Evolutionary conservation across 2,888 invertebrate species (phyloP), one percentile per base, ranked within the genome.

Genomic region (Mallateleia sp.): DNA sequence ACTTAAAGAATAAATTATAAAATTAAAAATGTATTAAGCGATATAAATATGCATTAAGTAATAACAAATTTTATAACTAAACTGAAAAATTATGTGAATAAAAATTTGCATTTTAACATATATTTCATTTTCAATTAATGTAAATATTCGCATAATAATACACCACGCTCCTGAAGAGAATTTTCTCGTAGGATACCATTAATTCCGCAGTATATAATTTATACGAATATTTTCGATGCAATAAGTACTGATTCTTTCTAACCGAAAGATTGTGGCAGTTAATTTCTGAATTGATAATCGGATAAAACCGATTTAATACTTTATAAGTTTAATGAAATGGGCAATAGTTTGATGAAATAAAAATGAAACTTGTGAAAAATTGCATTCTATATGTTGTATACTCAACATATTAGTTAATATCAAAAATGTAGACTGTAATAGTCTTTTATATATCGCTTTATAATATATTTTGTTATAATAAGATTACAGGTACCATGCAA

Each of bases 201-300:
- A 34, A 58, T 38, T 60, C 20, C 38, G 15, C n/a, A 47, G 54
- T 28, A 71, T 69, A 77, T 69, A 47, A 34, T 72, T 78, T 71
- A 71, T 78, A 78, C 56, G 6, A 20, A 62, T 71, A 77, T 60
- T 71, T 62, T 52, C 5, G 18, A 24, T 50, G 20, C 24, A 71
- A 72, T 83, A 83, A 83, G 83, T 83, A 83, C 83, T 64, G 50
- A 64, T 83, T 64, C 52, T 83, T 71, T 75, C 24, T 2, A 58
- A 62, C 28, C 52, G 32, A 77, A 71, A 58, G n/a, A 77, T 52
- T 58, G 71, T 83, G 83, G 83, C 83, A 83, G 83, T 83, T 60
- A 38, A 69, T 75, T 74, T 56, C 34, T 52, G 14, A 32, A n/a
- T 66, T 54, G 24, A 45, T 18, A 15, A 14, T 72, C 56, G 24